phyloP scores from a whole-genome alignment of 2,797 vertebrate species.

The Pseudopleuronectes americanus region DNA sequence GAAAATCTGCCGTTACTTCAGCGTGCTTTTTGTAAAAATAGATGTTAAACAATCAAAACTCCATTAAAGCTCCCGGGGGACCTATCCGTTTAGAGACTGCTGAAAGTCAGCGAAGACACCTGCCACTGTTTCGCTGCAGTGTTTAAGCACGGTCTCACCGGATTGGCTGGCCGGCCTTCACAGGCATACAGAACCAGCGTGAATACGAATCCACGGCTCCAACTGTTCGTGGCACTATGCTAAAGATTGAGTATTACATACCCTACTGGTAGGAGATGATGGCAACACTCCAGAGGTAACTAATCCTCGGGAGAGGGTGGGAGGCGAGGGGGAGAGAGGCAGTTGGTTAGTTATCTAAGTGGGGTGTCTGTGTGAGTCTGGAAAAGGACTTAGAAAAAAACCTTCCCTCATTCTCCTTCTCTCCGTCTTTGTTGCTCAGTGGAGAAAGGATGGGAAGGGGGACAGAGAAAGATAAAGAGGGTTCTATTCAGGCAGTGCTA shows the following conservation, averaged over 20 bases:
- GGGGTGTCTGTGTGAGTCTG: slow-evolving; percentile 67
- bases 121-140: slow-evolving; percentile 68
- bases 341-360: slow-evolving; percentile 77
- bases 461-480: slow-evolving; percentile 81
- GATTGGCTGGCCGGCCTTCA: slow-evolving; percentile 75
- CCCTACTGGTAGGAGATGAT: slow-evolving; percentile 74
- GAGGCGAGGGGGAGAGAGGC: slow-evolving; percentile 61
- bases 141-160: slow-evolving; percentile 63
- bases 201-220: slow-evolving; percentile 56
- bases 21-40: slow-evolving; percentile 78
- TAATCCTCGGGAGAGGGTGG: slow-evolving; percentile 77
- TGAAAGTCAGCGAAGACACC: slow-evolving; percentile 77
- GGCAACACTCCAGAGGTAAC: slow-evolving; percentile 81
- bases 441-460: slow-evolving; percentile 80
- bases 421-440: slow-evolving; percentile 82
- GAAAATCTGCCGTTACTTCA: slow-evolving; percentile 69
- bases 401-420: slow-evolving; percentile 68
- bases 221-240: slow-evolving; percentile 75
- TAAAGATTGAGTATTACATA: slow-evolving; percentile 79
- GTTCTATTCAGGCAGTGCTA: slow-evolving; percentile 81
- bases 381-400: slow-evolving; percentile 67
- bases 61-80: slow-evolving; percentile 81
- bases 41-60: slow-evolving; percentile 87
- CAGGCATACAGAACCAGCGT: slow-evolving; percentile 53
- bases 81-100: slow-evolving; percentile 68